These are phyloP conservation scores for Benthosema pterotum DNA, from an alignment of 2,797 vertebrate species.

Conservation along the genomic window DNA sequence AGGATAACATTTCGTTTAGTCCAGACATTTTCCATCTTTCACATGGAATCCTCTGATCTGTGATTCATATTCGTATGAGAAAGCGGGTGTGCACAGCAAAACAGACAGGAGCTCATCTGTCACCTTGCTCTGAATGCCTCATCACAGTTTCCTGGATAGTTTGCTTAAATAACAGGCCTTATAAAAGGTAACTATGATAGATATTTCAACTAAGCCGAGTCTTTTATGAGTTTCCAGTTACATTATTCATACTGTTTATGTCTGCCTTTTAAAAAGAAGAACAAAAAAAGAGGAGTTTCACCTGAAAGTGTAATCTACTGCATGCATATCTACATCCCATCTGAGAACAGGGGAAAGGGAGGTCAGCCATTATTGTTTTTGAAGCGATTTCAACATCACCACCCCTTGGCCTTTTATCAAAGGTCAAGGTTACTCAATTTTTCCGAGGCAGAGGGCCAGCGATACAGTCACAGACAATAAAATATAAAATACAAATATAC, in stretches of 20 bases:
- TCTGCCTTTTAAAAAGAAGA: neutral
- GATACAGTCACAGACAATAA: constrained; percentile 60
- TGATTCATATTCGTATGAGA: neutral
- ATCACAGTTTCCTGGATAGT: constrained; percentile 4
- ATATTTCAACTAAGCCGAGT: neutral
- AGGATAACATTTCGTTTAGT: neutral
- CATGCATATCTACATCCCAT: constrained; percentile 3
- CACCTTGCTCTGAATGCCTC: neutral
- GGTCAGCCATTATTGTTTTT: constrained; percentile 8
- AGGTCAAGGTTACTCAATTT: constrained; percentile 26
- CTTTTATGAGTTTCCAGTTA: constrained; percentile 1
- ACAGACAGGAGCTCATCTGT: neutral
- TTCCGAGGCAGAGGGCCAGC: constrained; percentile 45
- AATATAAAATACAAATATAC: constrained; percentile 55
- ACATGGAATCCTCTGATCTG: neutral
- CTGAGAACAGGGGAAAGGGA: neutral
- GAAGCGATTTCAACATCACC: constrained; percentile 13
- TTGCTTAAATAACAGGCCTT: constrained; percentile 8
- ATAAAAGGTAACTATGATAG: neutral
- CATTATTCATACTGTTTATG: neutral
- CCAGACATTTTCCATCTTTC: constrained; percentile 8
- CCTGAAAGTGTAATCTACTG: neutral
- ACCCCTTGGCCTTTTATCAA: constrained; percentile 10
- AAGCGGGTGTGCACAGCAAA: constrained; percentile 4
- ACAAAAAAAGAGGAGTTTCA: neutral